Conservation (phyloP, 2,888 invertebrate genomes). For the Therioaphis trifolii region DNA sequence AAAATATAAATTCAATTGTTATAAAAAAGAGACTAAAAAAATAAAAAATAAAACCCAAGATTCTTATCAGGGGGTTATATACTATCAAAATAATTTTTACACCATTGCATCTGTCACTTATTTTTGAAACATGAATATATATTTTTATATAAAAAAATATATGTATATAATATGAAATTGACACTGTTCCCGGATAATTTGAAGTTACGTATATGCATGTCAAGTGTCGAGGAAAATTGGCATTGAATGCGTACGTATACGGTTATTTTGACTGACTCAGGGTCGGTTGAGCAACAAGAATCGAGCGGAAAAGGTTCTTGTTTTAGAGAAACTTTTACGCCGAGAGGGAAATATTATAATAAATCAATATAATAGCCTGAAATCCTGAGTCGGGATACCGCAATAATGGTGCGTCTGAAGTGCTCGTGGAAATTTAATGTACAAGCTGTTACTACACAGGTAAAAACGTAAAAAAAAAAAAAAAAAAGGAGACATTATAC, state of each 20-base stretch:
- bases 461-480: slow-evolving; percentile 18
- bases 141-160: too few species aligned
- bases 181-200: too few species aligned
- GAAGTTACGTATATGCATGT: background rate
- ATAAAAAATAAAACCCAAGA: too few species aligned
- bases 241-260: background rate
- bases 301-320: slow-evolving; percentile 28
- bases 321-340: slow-evolving; percentile 38
- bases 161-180: background rate
- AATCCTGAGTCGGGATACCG: slow-evolving; percentile 12
- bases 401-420: slow-evolving; percentile 39
- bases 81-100: too few species aligned
- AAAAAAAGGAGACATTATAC: background rate
- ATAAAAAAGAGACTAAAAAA: too few species aligned
- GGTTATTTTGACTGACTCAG: slow-evolving; percentile 11
- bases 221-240: background rate
- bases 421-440: slow-evolving; percentile 33
- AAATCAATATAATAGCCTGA: slow-evolving; percentile 48
- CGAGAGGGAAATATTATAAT: slow-evolving; percentile 38
- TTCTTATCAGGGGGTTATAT: too few species aligned
- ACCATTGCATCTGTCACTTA: too few species aligned
- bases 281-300: background rate
- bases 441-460: slow-evolving; percentile 35
- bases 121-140: too few species aligned
- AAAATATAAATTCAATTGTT: too few species aligned